Evolutionary conservation across 2,888 invertebrate species (phyloP).

Genomic region (Tuberolachnus salignus): DNA sequence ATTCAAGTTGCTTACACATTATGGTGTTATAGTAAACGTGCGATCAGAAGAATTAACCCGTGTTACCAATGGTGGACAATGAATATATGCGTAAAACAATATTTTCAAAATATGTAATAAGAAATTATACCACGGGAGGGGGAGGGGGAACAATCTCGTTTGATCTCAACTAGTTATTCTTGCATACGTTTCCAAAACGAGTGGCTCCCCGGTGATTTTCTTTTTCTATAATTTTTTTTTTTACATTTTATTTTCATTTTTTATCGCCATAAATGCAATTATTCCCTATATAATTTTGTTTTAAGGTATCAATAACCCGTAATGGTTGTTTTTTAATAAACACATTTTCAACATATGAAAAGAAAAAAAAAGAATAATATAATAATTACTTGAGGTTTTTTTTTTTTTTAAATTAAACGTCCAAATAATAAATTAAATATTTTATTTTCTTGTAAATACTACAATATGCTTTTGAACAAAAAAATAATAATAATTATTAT

Average conservation of each 20-base stretch:
- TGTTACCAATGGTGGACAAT: conserved; percentile 44
- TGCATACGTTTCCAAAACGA: conserved; percentile 52
- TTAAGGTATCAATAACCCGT: neutral
- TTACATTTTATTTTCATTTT: neutral
- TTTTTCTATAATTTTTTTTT: conserved; percentile 11
- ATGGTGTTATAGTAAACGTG: neutral
- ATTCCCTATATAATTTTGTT: neutral
- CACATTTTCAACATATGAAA: neutral
- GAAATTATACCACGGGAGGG: conserved; percentile 18
- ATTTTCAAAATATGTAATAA: conserved; percentile 1
- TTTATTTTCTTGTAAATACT: conserved; percentile 43
- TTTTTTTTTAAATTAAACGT: conserved; percentile 28
- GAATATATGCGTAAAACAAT: neutral
- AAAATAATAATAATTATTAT: conserved; percentile 21
- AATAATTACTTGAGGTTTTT: neutral
- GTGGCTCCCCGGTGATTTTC: conserved; percentile 46
- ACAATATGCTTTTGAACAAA: conserved; percentile 43
- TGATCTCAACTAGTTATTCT: conserved; percentile 56
- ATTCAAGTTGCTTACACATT: conserved; percentile 12
- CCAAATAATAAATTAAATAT: conserved; percentile 33
- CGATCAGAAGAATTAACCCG: conserved; percentile 21
- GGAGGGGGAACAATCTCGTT: conserved; percentile 48
- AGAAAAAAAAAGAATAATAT: conserved; percentile 9
- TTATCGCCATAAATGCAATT: conserved; percentile 42
- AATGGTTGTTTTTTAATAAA: conserved; percentile 13